Base-by-base conservation (phyloP, 2,797 vertebrate species). In the Loris lydekkerianus region DNA sequence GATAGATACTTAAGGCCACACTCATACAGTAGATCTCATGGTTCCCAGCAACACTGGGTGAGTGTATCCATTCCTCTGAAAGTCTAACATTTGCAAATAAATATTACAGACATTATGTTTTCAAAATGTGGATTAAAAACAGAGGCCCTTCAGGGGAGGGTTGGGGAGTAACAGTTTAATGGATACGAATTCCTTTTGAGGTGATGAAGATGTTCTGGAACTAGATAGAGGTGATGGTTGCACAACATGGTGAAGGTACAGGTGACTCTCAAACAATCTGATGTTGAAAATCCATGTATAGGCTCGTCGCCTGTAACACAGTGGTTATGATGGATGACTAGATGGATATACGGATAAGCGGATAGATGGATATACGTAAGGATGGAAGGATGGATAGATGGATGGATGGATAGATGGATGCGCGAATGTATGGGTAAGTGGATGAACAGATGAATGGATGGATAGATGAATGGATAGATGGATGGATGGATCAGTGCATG, bases 111-210 rank as follows among this genome's bases (percentile, higher is more conserved):
- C 4, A 23, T 23, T 77, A 69, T 29, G 40, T 88, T 61, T 29
- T 5, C 40, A 77, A 83, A 25, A 88, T 69, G 56, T 83, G 11
- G 21, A 56, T 83, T 77, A 53, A 95, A 92, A 95, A 70, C 61
- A 88, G 34, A 91, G 67, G 13, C 7, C 15, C 46, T 25, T 20
- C 70, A 37, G 8, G 27, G 73, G 27, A 46, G n/a, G 8, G 5
- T 2, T 63, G n/a, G 15, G n/a, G 43, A 43, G 34, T 43, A 40
- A 56, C 43, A 78, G 58, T 15, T 78, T 78, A 37, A 46, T n/a
- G 25, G 58, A 29, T n/a, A 46, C 8, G 18, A 69, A 56, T 82
- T 93, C 46, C 29, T 89, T 58, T 67, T 15, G 34, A 21, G 46
- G 56, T 9, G 17, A 40, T 56, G 23, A 53, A 65, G 17, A 83